Evolutionary conservation across 2,113 vertebrate genomes (phyloP).

Genomic region (Burhinus bistriatus): DNA sequence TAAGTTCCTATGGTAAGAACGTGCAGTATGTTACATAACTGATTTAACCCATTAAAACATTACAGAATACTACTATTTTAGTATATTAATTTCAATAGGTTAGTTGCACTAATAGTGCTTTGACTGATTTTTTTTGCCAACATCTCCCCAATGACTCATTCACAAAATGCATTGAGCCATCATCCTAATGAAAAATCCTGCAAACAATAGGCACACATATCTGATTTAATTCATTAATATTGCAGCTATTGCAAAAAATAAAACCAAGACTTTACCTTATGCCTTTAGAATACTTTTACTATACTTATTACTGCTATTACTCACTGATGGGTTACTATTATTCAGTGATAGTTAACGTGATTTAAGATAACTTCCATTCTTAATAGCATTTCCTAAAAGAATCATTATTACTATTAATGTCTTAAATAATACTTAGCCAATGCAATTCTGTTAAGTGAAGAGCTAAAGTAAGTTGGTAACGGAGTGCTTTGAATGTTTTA

Average conservation of each 20-base stretch:
- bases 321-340: neutral
- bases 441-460: neutral
- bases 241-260: neutral
- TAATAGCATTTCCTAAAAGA: conserved; percentile 39
- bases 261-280: neutral
- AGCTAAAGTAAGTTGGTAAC: neutral
- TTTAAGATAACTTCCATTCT: conserved; percentile 26
- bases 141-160: neutral
- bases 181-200: neutral
- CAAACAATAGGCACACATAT: neutral
- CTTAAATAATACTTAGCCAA: conserved; percentile 33
- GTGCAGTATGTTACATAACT: neutral
- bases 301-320: neutral
- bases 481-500: neutral
- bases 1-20: neutral
- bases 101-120: neutral
- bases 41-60: neutral
- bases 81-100: neutral
- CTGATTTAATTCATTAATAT: neutral
- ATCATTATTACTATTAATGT: conserved; percentile 2
- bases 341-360: conserved; percentile 16
- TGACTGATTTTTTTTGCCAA: neutral
- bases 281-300: conserved; percentile 1
- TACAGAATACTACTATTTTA: neutral
- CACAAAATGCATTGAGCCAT: neutral